phyloP scores from a whole-genome alignment of 2,113 vertebrate genomes.

The Procavia capensis region DNA sequence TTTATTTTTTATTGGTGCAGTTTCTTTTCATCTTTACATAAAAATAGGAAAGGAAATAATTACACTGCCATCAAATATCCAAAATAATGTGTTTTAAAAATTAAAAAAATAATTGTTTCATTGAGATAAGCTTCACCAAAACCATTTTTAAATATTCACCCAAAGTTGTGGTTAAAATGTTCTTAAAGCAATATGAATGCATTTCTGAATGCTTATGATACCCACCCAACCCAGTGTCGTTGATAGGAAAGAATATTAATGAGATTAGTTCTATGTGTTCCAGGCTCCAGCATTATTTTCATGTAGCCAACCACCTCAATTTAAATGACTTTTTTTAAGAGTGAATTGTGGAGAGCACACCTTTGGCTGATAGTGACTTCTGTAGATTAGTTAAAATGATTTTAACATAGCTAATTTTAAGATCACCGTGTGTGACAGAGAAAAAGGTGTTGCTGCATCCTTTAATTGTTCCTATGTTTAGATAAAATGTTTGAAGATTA shows the following conservation, averaged over 20 bases:
- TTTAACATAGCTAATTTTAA: not conserved
- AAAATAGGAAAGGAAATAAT: not conserved
- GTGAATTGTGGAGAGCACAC: not conserved
- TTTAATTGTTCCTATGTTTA: not conserved
- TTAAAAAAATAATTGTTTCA: not conserved
- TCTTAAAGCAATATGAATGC: not conserved
- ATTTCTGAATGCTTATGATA: slow-evolving; percentile 2
- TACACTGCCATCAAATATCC: not conserved
- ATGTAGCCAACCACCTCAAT: not conserved
- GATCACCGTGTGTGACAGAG: not conserved
- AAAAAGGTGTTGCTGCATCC: not conserved
- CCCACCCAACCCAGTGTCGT: no score
- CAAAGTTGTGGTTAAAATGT: not conserved
- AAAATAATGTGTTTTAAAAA: not conserved
- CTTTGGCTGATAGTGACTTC: not conserved
- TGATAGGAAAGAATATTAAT: not conserved
- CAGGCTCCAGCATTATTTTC: not conserved
- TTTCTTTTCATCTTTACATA: not conserved
- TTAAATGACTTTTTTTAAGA: not conserved
- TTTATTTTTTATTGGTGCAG: not conserved
- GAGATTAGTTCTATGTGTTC: not conserved
- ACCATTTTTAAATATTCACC: not conserved
- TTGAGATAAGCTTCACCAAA: no score
- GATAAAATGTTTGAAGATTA: not conserved
- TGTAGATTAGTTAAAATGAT: not conserved